Evolutionary conservation across 2,113 vertebrate genomes (phyloP), one percentile per base, ranked within the genome.

Genomic region (Corythaixoides concolor): DNA sequence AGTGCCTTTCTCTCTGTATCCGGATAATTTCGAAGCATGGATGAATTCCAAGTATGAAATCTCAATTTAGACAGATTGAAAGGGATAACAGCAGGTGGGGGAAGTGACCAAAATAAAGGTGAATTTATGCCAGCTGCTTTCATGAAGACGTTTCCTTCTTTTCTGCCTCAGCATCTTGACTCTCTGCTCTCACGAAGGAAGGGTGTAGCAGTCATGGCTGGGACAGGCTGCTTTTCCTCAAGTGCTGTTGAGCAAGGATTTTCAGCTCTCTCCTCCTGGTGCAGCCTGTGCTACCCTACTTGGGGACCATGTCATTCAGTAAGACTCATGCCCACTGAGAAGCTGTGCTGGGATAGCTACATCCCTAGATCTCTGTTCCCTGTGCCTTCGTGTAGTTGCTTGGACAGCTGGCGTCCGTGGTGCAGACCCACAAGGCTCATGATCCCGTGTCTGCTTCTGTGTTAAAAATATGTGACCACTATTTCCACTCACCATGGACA

Each of bases 21-120:
- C 5, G 3, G 85, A 33, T 96, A 95, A 96, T 97, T 95, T 95
- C 20, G 27, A 63, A 92, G 62, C 37, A 43, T 78, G 90, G 88
- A 92, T 93, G 45, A 84, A 89, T 92, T 90, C 60, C 73, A 90
- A 81, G 60, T 26, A 86, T 49, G 62, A 95, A 77, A 93, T 62
- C 63, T 89, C 79, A 26, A 13, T 84, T 95, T 77, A 86, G 73
- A 43, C 47, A 70, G 81, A 75, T 66, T 37, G 50, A 89, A 88
- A 87, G 66, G 11, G 10, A 16, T 30, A 76, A 88, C 67, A 91
- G 53, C 66, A 85, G 33, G 49, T 53, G 68, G 60, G 24, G 16
- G 49, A 92, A 78, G 47, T 5, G 16, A 75, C 37, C 68, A 75
- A 95, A 90, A 75, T 75, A 79, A 88, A 87, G 64, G 27, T 19